Base-by-base conservation (phyloP, 1,140 invertebrate species). In the Meteorus sp. region DNA sequence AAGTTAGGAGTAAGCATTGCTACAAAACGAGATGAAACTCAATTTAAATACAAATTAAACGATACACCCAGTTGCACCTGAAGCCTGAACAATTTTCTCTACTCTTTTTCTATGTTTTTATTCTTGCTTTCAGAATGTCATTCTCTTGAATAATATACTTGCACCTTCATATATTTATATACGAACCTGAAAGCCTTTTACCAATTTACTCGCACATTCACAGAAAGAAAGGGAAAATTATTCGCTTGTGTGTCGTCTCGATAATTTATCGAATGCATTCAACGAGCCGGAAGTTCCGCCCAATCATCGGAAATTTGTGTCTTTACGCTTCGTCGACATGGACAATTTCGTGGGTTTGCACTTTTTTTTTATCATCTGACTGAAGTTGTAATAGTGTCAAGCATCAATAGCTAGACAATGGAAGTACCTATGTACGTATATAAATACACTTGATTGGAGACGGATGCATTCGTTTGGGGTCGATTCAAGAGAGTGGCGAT, bases 1-100 rank as follows among this genome's bases (percentile, higher is more conserved):
- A 13, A 39, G 15, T 39, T 39, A 39, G 35, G 13, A 39, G 13
- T 39, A 7, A 39, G 47, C 37, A 13, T 23, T 44, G 20, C 23
- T 13, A 35, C 35, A 13, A 39, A 39, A 39, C 35, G 39, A 43
- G 54, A 15, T 31, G 17, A 41, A 61, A 68, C 57, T 60, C 69
- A 66, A 70, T 68, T 71, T 71, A 71, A 71, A 71, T 71, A 70
- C 56, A 67, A 70, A 70, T 71, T 68, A 70, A 69, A 71, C 63
- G 64, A 69, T 55, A 62, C n/a, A n/a, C 60, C 56, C 57, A 33
- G 45, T 33, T 37, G 25, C 48, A 27, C 47, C 41, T 48, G 27
- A 54, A 35, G 54, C 33, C 53, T 56, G 57, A 29, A 23, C 22
- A 25, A 29, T 25, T 11, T 11, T 33, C 15, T 41, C 37, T 41